A percentile compares a stretch with the other conserved stretches of the same genome.
Evolutionary conservation across 2,113 vertebrate species (phyloP).

Genomic region (Megaceryle maxima): DNA sequence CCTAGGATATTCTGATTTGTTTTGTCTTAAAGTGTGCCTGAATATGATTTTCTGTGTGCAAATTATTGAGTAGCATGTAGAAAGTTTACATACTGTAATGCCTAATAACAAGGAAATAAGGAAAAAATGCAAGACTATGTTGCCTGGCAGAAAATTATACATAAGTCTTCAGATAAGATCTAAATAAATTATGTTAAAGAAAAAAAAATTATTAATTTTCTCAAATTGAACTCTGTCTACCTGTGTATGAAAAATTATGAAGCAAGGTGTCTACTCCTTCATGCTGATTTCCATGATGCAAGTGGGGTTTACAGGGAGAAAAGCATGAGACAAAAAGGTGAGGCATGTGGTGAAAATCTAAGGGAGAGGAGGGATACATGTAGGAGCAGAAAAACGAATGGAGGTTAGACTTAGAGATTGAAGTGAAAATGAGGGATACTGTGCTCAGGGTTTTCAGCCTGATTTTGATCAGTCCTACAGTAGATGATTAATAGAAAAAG

Average conservation of each 20-base stretch:
- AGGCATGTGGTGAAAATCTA: neutral
- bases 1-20: neutral
- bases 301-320: neutral
- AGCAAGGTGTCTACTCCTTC: neutral
- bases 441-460: neutral
- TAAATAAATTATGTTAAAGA: neutral
- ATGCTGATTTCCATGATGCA: neutral
- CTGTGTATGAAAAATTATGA: neutral
- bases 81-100: fast-evolving
- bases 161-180: neutral
- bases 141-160: neutral
- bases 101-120: neutral
- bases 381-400: neutral
- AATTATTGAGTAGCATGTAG: neutral
- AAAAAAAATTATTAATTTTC: neutral
- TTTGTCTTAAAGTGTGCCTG: neutral
- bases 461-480: neutral
- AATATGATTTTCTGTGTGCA: neutral
- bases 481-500: neutral
- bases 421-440: neutral
- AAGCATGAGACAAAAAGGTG: neutral
- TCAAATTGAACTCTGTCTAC: neutral
- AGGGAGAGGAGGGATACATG: neutral
- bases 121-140: neutral
- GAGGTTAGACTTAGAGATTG: neutral